Evolutionary conservation across 2,113 vertebrate genomes (phyloP).

Genomic region (Talpa occidentalis): DNA sequence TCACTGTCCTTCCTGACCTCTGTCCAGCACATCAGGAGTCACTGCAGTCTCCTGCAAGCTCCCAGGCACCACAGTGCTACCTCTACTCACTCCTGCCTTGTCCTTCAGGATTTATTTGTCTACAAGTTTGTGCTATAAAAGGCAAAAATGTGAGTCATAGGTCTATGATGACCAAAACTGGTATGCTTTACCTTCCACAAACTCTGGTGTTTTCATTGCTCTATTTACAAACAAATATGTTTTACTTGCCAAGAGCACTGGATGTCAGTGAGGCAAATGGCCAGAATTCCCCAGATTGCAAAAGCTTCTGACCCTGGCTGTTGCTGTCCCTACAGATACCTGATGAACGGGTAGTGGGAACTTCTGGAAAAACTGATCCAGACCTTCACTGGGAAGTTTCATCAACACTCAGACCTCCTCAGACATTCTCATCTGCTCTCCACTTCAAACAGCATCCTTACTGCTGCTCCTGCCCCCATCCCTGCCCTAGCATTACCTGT

Average conservation of each 20-base stretch:
- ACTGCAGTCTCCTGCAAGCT: neutral
- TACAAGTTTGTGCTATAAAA: neutral
- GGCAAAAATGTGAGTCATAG: neutral
- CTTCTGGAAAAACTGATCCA: neutral
- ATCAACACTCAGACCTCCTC: too few species aligned
- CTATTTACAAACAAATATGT: neutral
- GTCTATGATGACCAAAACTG: neutral
- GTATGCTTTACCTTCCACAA: too few species aligned
- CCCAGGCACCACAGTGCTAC: neutral
- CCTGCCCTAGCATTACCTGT: too few species aligned
- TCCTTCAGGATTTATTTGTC: neutral
- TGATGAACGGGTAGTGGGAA: neutral
- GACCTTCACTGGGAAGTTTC: neutral
- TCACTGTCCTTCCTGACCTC: neutral
- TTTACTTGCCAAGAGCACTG: neutral
- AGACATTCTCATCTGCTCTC: too few species aligned
- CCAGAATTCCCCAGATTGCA: neutral
- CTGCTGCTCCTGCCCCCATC: too few species aligned
- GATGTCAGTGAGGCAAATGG: neutral
- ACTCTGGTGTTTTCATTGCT: neutral
- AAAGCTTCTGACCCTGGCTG: neutral
- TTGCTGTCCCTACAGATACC: fast-evolving
- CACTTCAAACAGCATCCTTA: too few species aligned
- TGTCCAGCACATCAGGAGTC: too few species aligned
- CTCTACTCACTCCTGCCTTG: neutral